Base-by-base conservation (phyloP, 2,888 invertebrate genomes). In the Tenthredo livida region DNA sequence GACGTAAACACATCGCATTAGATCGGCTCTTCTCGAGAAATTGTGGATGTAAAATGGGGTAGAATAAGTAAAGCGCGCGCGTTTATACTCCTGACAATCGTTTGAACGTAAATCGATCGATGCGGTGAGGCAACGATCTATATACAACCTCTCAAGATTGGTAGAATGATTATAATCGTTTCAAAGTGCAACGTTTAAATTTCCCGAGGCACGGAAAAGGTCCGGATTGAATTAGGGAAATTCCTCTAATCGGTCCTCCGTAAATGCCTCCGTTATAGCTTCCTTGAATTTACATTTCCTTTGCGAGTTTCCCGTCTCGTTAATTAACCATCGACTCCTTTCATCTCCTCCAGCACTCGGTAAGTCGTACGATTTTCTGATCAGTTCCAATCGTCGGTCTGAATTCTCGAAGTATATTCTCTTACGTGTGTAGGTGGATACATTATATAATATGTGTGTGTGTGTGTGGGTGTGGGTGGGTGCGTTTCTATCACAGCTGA, bases 281-380 rank as follows among this genome's bases (percentile, higher is more conserved):
- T 21, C 7, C 40, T 61, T 21, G 21, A 80, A 40, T 61, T 61
- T 61, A 80, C 80, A 58, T 58, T 58, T 78, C 61, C 61, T 10
- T 50, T 12, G 37, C 25, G 37, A 40, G 21, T 80, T 40, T 17
- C 58, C 21, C 40, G 54, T 2, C 43, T 75, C 77, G 77, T 47
- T 54, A 77, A 77, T 77, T 54, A 77, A 54, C 77, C 80, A 40
- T 40, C 80, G 61, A 58, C 37, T 40, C 80, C 80, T 80, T 80
- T 80, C 80, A 80, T 80, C 80, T 61, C 25, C 80, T 61, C 25
- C 58, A 21, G 80, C 15, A 40, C 25, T 40, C 12, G n/a, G 50
- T 40, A 40, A 43, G 21, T 61, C 58, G 61, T 40, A 80, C 25
- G 61, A 61, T 80, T 80, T 80, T 80, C 80, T 61, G 40, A 80